These are phyloP conservation scores for Thalassophryne amazonica DNA, from an alignment of 2,797 vertebrate species.

Conservation along the genomic window DNA sequence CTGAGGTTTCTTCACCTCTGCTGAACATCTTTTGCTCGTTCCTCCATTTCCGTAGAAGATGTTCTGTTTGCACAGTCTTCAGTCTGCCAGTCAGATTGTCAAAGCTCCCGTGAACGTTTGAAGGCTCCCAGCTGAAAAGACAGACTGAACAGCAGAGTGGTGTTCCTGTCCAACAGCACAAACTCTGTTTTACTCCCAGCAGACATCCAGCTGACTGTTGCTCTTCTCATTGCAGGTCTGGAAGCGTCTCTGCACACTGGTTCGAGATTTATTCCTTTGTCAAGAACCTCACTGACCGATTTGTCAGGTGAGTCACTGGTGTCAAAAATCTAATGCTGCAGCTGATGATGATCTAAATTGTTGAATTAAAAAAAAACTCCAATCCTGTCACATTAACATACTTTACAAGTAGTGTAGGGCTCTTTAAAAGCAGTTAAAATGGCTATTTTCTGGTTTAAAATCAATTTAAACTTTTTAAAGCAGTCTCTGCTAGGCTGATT, in stretches of 20 bases:
- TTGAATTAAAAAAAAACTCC: too few species aligned
- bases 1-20: too few species aligned
- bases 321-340: too few species aligned
- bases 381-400: too few species aligned
- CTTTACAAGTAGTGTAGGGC: too few species aligned
- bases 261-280: slow-evolving; percentile 91
- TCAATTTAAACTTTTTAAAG: too few species aligned
- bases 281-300: slow-evolving; percentile 88
- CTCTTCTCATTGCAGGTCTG: slow-evolving; percentile 80
- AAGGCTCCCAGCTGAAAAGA: slow-evolving; percentile 33
- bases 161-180: slow-evolving; percentile 43
- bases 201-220: slow-evolving; percentile 17
- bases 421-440: too few species aligned
- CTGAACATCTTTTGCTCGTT: too few species aligned
- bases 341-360: too few species aligned
- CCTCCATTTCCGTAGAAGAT: neutral
- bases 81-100: neutral
- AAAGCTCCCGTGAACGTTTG: slow-evolving; percentile 14
- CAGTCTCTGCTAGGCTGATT: too few species aligned
- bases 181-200: too few species aligned
- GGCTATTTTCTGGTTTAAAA: too few species aligned
- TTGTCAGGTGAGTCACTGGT: slow-evolving; percentile 84
- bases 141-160: slow-evolving; percentile 31
- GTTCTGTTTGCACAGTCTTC: neutral
- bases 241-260: slow-evolving; percentile 88